Base-by-base conservation (phyloP, 2,888 invertebrate genomes). In the Lasioglossum malachurum region DNA sequence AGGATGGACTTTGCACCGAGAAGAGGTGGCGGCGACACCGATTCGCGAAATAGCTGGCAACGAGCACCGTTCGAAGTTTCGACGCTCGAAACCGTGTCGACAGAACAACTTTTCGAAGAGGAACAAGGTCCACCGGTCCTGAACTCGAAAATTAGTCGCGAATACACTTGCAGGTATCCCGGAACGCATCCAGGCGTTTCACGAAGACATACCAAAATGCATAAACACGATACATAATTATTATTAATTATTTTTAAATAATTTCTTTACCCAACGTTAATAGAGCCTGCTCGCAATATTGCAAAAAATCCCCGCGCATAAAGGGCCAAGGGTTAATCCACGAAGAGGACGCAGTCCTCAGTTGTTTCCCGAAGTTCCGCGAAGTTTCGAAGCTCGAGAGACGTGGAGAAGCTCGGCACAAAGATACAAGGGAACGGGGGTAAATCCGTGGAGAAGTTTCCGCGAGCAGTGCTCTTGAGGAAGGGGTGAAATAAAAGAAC, bases 1-100 rank as follows among this genome's bases (percentile, higher is more conserved):
- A 49, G 35, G 23, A 35, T 31, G 71, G 69, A 86, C 75, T 83
- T 80, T 71, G 83, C n/a, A 14, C 83, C 64, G 64, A 64, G 75
- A n/a, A 44, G 67, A 75, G 80, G 73, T 16, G 64, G 19, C 35
- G n/a, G 31, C 41, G 31, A 16, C 27, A 16, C 27, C 53, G n/a
- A 10, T 75, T 75, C 69, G 53, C n/a, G 60, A n/a, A 75, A 64
- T 75, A 23, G 75, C 44, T 71, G 53, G 38, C 67, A 69, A 16
- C 44, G 35, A 27, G 14, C 27, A 27, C 60, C 27, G 73, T 31
- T 67, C 67, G 53, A 74, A 57, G 4, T 75, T 75, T n/a, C 75
- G 78, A 19, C 82, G 46, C n/a, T 12, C 57, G 57, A n/a, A n/a
- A 57, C n/a, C 57, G 57, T 57, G n/a, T 57, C 57, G 57, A n/a